Conservation (phyloP, 2,113 vertebrate species). For the Zosterops lateralis region DNA sequence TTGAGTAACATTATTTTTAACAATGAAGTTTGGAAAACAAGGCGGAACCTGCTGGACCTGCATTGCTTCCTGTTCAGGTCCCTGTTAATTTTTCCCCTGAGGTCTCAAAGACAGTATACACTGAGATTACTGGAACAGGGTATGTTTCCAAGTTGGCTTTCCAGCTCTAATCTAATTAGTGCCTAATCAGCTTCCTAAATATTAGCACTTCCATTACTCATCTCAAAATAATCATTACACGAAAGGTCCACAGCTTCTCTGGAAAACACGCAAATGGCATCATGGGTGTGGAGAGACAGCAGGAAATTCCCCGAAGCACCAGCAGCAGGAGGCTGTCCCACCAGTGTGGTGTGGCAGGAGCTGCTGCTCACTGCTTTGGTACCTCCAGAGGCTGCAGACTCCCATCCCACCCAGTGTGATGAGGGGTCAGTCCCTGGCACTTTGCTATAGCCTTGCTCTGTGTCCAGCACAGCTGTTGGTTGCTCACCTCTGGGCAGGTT, state of each 20-base stretch:
- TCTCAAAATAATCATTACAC: conserved; percentile 17
- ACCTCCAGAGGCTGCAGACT: background rate
- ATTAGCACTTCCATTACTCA: conserved; percentile 36
- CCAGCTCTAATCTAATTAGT: conserved; percentile 28
- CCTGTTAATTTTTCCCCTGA: background rate
- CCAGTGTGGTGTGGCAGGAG: background rate
- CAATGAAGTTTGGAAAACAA: background rate
- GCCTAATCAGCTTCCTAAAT: conserved; percentile 41
- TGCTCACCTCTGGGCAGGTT: background rate
- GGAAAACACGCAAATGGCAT: background rate
- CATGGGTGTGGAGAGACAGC: fast-evolving
- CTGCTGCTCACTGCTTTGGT: fast-evolving
- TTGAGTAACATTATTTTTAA: conserved; percentile 10
- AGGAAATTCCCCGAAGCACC: background rate
- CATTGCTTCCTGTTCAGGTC: conserved; percentile 29
- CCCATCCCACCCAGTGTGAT: fast-evolving
- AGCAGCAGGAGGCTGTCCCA: background rate
- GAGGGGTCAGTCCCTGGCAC: fast-evolving
- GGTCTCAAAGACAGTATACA: background rate
- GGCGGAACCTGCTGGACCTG: background rate
- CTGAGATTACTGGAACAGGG: conserved; percentile 25
- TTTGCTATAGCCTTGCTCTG: background rate
- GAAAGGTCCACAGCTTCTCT: background rate
- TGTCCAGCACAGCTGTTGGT: background rate
- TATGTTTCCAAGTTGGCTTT: background rate